These are phyloP conservation scores for Apamea monoglypha DNA, from an alignment of 2,888 invertebrate genomes.

Conservation along the genomic window DNA sequence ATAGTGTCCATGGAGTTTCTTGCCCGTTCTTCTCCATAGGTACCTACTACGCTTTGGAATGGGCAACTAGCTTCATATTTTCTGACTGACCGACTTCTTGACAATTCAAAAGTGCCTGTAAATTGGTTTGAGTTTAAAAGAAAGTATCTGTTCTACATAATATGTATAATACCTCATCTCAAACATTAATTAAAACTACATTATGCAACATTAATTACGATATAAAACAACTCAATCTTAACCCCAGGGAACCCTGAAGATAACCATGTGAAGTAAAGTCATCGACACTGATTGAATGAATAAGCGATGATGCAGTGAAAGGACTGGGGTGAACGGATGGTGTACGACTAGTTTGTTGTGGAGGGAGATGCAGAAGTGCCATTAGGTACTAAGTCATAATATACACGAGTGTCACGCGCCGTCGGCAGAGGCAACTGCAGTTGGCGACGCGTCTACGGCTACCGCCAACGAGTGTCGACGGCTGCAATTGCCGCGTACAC, in stretches of 20 bases:
- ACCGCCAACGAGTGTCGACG: no score
- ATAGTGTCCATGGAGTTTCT: no score
- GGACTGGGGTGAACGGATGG: constrained; percentile 61
- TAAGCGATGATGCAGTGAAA: constrained; percentile 60
- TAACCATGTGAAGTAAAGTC: constrained; percentile 39
- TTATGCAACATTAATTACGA: constrained; percentile 40
- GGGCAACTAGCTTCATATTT: no score
- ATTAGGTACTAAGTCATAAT: not conserved
- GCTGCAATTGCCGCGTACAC: no score
- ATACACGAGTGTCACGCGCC: no score
- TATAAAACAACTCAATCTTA: constrained; percentile 41
- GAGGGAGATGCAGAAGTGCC: constrained; percentile 27
- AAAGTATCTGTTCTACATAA: not conserved
- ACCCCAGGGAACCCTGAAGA: constrained; percentile 48
- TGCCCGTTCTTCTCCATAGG: no score
- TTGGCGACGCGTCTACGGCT: no score
- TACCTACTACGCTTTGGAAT: no score
- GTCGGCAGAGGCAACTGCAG: no score
- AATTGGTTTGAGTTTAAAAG: not conserved
- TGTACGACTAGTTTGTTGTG: constrained; percentile 4
- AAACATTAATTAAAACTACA: constrained; percentile 7
- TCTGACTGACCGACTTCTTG: no score
- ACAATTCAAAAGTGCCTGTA: no score
- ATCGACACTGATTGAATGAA: constrained; percentile 59
- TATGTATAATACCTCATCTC: constrained; percentile 9